Conservation (phyloP, 2,888 invertebrate species). For the Herminia tarsipennalis region DNA sequence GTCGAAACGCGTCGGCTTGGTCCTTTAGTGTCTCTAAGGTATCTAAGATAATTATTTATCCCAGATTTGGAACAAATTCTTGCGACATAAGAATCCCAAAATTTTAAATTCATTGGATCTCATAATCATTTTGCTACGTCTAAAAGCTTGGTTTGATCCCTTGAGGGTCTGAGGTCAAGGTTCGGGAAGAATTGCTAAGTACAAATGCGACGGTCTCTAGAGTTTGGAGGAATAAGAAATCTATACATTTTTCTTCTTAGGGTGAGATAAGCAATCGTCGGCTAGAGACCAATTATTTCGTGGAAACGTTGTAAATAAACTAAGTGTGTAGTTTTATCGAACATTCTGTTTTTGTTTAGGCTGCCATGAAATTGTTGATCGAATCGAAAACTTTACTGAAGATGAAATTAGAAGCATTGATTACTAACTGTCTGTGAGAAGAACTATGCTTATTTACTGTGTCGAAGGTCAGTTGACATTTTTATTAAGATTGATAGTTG, state of each 20-base stretch:
- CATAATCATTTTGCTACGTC: slow-evolving; percentile 16
- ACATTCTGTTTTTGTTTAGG: neutral
- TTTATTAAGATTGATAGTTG: too few relatives aligned
- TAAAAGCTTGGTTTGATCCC: slow-evolving; percentile 14
- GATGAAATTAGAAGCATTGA: too few relatives aligned
- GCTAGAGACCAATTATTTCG: slow-evolving; percentile 25
- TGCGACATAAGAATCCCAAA: slow-evolving; percentile 7
- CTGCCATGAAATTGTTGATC: neutral
- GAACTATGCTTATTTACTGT: too few relatives aligned
- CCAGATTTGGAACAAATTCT: slow-evolving; percentile 16
- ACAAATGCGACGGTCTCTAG: slow-evolving; percentile 3
- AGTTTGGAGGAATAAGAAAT: slow-evolving; percentile 7
- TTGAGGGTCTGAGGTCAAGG: slow-evolving; percentile 12
- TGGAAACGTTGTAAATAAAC: slow-evolving; percentile 12
- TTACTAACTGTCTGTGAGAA: too few relatives aligned
- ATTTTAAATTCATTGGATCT: slow-evolving; percentile 21
- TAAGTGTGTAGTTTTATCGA: neutral
- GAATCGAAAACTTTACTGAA: too few relatives aligned
- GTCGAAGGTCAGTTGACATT: too few relatives aligned
- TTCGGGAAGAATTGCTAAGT: slow-evolving; percentile 8
- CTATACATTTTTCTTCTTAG: slow-evolving; percentile 12
- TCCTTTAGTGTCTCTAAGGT: slow-evolving; percentile 8
- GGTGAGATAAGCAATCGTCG: slow-evolving; percentile 12
- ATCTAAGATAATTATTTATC: slow-evolving; percentile 23
- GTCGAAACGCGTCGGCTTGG: slow-evolving; percentile 12